phyloP scores from a whole-genome alignment of 2,113 vertebrate species.

The Pitta sordida region DNA sequence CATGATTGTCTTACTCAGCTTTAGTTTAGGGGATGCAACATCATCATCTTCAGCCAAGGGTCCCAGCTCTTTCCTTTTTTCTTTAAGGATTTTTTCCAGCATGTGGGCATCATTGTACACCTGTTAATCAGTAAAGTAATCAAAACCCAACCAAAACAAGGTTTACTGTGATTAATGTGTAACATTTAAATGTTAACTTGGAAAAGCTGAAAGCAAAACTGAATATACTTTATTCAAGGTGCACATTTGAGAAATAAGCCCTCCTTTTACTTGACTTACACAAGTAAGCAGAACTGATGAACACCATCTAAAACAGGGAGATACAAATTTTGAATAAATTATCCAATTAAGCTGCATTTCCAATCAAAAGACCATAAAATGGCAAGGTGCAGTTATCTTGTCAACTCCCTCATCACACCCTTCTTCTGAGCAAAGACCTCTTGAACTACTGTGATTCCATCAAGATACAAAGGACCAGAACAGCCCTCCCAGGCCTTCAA shows the following conservation, averaged over 20 bases:
- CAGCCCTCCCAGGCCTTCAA: not conserved
- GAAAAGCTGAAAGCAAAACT: not conserved
- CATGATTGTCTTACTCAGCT: constrained; percentile 85
- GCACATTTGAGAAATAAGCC: not conserved
- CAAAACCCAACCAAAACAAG: not conserved
- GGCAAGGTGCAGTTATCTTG: not conserved
- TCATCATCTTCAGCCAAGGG: constrained; percentile 93
- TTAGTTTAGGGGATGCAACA: constrained; percentile 91
- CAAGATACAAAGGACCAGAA: not conserved
- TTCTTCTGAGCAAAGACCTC: not conserved
- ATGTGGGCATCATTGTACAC: constrained; percentile 97
- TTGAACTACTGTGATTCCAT: not conserved
- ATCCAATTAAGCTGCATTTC: not conserved
- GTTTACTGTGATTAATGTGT: not conserved
- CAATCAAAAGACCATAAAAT: not conserved
- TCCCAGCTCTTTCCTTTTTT: constrained; percentile 92
- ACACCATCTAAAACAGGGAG: not conserved
- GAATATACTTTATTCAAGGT: not conserved
- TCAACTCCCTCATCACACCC: not conserved
- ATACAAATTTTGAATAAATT: not conserved
- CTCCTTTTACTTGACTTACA: not conserved
- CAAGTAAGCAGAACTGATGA: not conserved
- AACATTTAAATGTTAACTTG: not conserved
- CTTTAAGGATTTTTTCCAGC: constrained; percentile 93
- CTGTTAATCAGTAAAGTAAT: constrained; percentile 69